Conservation (phyloP, 92 coral and sea anemone species). For the Metridium senile region DNA sequence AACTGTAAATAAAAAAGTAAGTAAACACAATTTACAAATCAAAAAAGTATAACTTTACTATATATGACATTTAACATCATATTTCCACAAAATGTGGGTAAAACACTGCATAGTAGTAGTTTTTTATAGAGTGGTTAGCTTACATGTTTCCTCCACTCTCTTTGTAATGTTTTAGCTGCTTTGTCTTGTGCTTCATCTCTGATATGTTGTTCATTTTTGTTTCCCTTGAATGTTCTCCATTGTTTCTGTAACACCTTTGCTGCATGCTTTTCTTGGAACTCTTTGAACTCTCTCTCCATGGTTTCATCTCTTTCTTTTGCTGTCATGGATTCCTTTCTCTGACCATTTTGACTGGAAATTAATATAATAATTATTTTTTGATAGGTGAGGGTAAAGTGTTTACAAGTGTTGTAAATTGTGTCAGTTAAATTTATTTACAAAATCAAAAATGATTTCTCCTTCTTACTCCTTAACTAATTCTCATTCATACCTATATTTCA, state of each 20-base stretch:
- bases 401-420: no score
- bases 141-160: constrained; percentile 89
- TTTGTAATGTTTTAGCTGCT: constrained; percentile 91
- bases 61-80: no score
- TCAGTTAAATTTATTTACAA: no score
- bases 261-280: constrained; percentile 63
- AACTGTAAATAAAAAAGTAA: neutral
- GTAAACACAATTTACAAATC: neutral
- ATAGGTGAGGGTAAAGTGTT: no score
- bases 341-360: constrained; percentile 30
- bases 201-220: constrained; percentile 19
- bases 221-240: constrained; percentile 65
- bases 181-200: constrained; percentile 33
- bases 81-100: no score
- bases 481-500: no score
- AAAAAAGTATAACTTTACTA: no score
- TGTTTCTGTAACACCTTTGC: constrained; percentile 74
- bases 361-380: neutral
- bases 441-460: no score
- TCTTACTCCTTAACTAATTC: no score
- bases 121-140: no score
- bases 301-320: constrained; percentile 40
- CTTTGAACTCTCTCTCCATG: constrained; percentile 58
- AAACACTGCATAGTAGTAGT: no score
- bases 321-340: constrained; percentile 38